A percentile compares a stretch with the other conserved stretches of the same genome.
Evolutionary conservation across 1,140 invertebrate species (phyloP).

Genomic region (Pseudomyrmex sp.): DNA sequence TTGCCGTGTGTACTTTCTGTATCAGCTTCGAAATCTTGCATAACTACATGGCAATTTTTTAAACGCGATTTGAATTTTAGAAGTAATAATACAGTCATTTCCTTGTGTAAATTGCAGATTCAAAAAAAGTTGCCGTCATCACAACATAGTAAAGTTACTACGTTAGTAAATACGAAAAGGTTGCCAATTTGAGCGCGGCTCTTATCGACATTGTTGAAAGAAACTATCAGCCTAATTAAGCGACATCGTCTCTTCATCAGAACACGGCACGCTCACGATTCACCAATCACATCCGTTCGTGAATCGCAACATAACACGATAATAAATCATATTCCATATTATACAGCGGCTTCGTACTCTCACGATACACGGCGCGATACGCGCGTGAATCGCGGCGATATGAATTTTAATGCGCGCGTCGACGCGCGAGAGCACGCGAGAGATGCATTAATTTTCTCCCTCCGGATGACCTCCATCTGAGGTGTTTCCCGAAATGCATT

Average conservation of each 20-base stretch:
- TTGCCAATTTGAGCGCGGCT: neutral
- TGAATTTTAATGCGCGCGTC: constrained; percentile 46
- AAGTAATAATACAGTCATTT: too few species aligned
- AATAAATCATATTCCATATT: constrained; percentile 50
- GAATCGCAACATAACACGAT: neutral
- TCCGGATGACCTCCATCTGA: neutral
- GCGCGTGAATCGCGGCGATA: constrained; percentile 37
- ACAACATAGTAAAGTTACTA: neutral
- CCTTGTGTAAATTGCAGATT: too few species aligned
- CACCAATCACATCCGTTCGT: constrained; percentile 36
- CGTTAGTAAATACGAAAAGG: neutral
- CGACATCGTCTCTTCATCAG: constrained; percentile 65
- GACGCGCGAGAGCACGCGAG: constrained; percentile 29
- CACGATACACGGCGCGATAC: constrained; percentile 48
- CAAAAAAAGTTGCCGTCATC: too few species aligned
- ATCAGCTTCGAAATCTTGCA: neutral
- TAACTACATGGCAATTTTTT: neutral
- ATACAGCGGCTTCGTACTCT: constrained; percentile 19
- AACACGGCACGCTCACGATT: neutral
- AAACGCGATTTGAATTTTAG: neutral
- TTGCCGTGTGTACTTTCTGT: neutral
- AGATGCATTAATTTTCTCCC: constrained; percentile 41
- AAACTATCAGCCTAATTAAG: neutral
- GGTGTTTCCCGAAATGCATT: constrained; percentile 37
- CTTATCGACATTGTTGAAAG: neutral